Evolutionary conservation across 2,113 vertebrate genomes (phyloP).

Genomic region (Conger conger): DNA sequence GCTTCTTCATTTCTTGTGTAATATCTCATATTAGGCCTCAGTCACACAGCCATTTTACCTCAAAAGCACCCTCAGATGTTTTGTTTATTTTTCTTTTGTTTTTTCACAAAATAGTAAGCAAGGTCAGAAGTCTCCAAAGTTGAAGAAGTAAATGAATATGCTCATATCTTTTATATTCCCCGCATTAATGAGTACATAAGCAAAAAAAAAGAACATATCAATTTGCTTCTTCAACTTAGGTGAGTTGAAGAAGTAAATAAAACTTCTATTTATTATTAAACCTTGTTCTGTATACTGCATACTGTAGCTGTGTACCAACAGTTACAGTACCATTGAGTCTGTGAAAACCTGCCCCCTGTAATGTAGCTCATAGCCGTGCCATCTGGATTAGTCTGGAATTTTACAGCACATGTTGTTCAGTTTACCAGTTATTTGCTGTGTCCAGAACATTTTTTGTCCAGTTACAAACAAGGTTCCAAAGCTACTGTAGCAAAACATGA

Average conservation of each 20-base stretch:
- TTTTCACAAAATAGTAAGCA: neutral
- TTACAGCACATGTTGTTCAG: neutral
- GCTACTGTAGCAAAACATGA: too few relatives aligned
- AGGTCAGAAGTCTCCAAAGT: too few relatives aligned
- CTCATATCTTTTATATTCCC: neutral
- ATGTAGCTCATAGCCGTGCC: neutral
- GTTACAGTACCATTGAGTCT: neutral
- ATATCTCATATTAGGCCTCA: neutral
- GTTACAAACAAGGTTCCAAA: neutral
- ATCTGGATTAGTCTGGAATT: neutral
- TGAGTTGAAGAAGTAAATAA: too few relatives aligned
- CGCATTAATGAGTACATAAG: too few relatives aligned
- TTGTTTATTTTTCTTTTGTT: neutral
- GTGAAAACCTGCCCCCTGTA: neutral
- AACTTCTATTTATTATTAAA: too few relatives aligned
- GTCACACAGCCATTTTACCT: neutral
- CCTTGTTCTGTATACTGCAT: too few relatives aligned
- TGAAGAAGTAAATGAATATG: neutral
- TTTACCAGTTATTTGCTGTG: neutral
- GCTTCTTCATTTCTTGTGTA: neutral
- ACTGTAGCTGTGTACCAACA: too few relatives aligned
- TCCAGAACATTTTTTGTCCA: neutral
- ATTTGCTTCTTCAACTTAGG: too few relatives aligned
- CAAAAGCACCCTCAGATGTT: too few relatives aligned
- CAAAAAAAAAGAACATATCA: too few relatives aligned